Percentiles rank a stretch among this genome's conserved stretches.
These are phyloP conservation scores for Clarias batrachus DNA, from an alignment of 2,113 vertebrate species.

Conservation along the genomic window DNA sequence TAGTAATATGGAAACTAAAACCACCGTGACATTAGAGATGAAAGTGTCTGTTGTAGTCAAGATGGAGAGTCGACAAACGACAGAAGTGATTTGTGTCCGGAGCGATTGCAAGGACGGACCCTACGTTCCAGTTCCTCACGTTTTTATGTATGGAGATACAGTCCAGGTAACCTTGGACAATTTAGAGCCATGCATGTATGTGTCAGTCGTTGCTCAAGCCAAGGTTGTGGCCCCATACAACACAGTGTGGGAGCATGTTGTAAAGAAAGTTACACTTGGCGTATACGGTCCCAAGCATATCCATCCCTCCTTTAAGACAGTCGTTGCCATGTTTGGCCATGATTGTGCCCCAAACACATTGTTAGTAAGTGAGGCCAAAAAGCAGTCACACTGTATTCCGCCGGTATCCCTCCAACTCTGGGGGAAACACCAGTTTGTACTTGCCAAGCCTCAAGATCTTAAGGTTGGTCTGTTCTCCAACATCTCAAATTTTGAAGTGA, in stretches of 20 bases:
- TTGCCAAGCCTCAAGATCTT: conserved; percentile 86
- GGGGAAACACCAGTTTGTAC: conserved; percentile 91
- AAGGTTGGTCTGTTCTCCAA: conserved; percentile 89
- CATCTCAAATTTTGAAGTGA: conserved; percentile 90
- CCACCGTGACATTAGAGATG: conserved; percentile 83
- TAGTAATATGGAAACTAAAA: conserved; percentile 90
- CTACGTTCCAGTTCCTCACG: conserved; percentile 73
- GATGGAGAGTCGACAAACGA: conserved; percentile 76
- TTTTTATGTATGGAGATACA: conserved; percentile 81
- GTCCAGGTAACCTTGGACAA: conserved; percentile 87
- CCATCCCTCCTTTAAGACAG: conserved; percentile 93
- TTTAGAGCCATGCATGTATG: conserved; percentile 92
- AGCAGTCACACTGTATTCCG: conserved; percentile 74
- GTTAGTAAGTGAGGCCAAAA: conserved; percentile 83
- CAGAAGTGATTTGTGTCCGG: conserved; percentile 82
- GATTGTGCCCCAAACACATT: conserved; percentile 92
- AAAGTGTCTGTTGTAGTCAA: conserved; percentile 88
- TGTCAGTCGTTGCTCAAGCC: conserved; percentile 82
- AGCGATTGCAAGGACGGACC: conserved; percentile 92
- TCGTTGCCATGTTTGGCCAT: conserved; percentile 90
- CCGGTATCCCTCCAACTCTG: conserved; percentile 90
- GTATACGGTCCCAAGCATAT: conserved; percentile 96
- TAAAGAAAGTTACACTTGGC: conserved; percentile 87
- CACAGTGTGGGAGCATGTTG: conserved; percentile 91
- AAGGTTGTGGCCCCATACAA: conserved; percentile 76